These are phyloP conservation scores for Spea multiplicata DNA, from an alignment of 2,113 vertebrate species.

Conservation along the genomic window DNA sequence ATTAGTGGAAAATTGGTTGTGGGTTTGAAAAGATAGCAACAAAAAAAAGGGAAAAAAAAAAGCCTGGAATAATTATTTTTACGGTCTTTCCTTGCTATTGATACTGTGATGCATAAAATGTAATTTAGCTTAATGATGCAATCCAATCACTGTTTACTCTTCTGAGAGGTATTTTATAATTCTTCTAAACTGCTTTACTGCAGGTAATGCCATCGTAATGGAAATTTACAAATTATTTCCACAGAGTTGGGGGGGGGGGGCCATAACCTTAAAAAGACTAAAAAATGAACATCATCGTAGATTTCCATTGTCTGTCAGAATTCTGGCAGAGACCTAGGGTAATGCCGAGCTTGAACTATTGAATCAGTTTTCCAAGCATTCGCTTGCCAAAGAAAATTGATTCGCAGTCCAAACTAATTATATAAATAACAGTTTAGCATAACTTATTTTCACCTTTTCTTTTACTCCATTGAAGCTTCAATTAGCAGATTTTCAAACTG, in stretches of 20 bases:
- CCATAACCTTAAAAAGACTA: constrained; percentile 25
- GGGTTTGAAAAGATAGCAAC: constrained; percentile 12
- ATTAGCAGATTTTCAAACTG: constrained; percentile 12
- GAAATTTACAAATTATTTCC: constrained; percentile 34
- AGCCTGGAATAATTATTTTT: constrained; percentile 23
- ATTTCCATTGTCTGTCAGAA: constrained; percentile 4
- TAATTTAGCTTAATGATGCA: constrained; percentile 44
- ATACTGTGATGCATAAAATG: constrained; percentile 42
- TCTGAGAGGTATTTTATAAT: constrained; percentile 40
- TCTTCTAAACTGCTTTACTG: constrained; percentile 37
- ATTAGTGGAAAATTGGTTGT: background rate
- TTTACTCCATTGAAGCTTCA: constrained; percentile 25
- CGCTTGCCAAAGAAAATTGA: constrained; percentile 30
- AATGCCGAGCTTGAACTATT: background rate
- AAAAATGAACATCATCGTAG: background rate
- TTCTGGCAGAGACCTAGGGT: background rate
- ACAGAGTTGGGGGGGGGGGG: constrained; percentile 14
- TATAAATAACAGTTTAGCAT: constrained; percentile 21
- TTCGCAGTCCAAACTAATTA: constrained; percentile 24
- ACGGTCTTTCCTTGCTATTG: constrained; percentile 26
- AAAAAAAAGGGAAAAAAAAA: background rate
- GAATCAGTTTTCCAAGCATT: constrained; percentile 11
- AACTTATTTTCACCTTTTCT: constrained; percentile 37
- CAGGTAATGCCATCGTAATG: constrained; percentile 25
- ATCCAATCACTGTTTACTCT: constrained; percentile 46